Conservation (phyloP, 2,113 vertebrate species). For the Peromyscus californicus region DNA sequence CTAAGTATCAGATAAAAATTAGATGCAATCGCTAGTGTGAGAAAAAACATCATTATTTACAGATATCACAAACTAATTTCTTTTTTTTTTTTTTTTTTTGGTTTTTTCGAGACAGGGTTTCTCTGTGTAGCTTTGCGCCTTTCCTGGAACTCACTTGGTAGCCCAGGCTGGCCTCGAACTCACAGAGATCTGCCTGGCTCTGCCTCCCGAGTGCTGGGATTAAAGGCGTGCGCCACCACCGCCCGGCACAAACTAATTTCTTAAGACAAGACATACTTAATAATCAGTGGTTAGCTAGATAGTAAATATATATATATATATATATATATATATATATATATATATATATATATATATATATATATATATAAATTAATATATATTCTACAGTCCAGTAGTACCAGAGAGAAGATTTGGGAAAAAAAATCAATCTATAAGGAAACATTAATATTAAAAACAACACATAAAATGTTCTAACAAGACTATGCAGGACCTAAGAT, state of each 20-base stretch:
- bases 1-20: constrained; percentile 32
- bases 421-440: background rate
- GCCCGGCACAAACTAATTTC: too few relatives aligned
- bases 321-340: background rate
- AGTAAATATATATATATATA: background rate
- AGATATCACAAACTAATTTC: background rate
- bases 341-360: background rate
- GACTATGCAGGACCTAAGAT: background rate
- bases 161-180: too few relatives aligned
- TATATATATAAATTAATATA: background rate
- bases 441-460: constrained; percentile 20
- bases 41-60: background rate
- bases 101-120: too few relatives aligned
- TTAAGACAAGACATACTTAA: constrained; percentile 17
- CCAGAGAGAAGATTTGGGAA: background rate
- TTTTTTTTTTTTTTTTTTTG: too few relatives aligned
- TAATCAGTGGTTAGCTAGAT: background rate
- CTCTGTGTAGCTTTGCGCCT: too few relatives aligned
- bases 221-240: too few relatives aligned
- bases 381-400: background rate
- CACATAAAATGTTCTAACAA: background rate
- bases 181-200: too few relatives aligned
- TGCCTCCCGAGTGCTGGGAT: too few relatives aligned
- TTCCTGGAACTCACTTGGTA: too few relatives aligned
- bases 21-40: background rate